Conservation (phyloP, 2,888 invertebrate genomes). For the Euproctis similis region DNA sequence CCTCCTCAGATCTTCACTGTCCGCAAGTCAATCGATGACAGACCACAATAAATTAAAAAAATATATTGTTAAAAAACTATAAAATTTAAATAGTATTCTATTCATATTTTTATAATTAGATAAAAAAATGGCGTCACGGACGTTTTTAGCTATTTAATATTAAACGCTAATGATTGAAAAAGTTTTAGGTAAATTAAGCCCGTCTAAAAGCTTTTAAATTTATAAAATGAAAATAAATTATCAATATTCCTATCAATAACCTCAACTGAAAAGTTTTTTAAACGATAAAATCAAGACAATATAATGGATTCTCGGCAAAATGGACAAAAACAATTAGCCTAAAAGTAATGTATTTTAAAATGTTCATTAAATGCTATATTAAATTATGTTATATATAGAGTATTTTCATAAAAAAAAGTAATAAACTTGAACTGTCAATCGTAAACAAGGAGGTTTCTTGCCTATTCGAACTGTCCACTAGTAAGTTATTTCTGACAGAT, state of each 20-base stretch:
- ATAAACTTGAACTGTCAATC: constrained; percentile 14
- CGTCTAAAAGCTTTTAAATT: constrained; percentile 1
- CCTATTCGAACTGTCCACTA: constrained; percentile 37
- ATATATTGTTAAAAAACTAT: constrained; percentile 7
- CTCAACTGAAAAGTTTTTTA: too few relatives aligned
- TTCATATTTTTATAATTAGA: too few relatives aligned
- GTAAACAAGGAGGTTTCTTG: constrained; percentile 17
- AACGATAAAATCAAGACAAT: too few relatives aligned
- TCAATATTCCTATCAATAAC: too few relatives aligned
- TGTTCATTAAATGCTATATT: constrained; percentile 6
- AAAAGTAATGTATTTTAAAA: background rate
- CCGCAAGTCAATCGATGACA: constrained; percentile 30
- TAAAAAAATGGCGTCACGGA: too few relatives aligned
- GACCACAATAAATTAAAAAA: constrained; percentile 20
- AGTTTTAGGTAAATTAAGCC: constrained; percentile 1
- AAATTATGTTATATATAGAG: constrained; percentile 16
- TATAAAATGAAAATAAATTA: background rate
- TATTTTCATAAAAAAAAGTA: constrained; percentile 14
- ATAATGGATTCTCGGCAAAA: too few relatives aligned
- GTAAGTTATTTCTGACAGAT: constrained; percentile 42
- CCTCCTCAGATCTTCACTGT: constrained; percentile 53
- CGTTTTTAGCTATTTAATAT: background rate
- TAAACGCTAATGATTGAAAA: background rate
- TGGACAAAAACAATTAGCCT: constrained; percentile 1
- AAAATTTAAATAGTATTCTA: constrained; percentile 1